Base-by-base conservation (phyloP, 1,140 invertebrate genomes). In the Bombus polaris region DNA sequence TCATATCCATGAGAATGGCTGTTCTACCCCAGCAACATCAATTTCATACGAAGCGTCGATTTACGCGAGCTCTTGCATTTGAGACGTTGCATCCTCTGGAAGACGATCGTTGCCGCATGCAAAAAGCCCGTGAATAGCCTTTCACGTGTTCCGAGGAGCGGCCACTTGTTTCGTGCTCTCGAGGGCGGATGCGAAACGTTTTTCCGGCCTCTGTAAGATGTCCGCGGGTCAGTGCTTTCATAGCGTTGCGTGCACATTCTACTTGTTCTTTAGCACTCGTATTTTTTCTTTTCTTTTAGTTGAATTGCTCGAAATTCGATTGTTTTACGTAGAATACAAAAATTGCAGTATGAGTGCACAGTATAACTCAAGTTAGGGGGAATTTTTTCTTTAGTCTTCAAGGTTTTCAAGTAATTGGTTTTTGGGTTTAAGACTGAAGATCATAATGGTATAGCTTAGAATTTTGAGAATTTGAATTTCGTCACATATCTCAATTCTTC, bases 121-220 rank as follows among this genome's bases (percentile, higher is more conserved):
- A 70, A 70, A 65, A 83, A 77, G 73, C 73, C 12, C 3, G 32
- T 83, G 81, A 83, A 83, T 77, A 77, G 81, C 62, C 42, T 77
- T 83, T 83, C 81, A 57, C n/a, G 81, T 68, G 65, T 83, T 39
- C 62, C 65, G 74, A 83, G 81, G 47, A 57, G 62, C 47, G 53
- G 28, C 81, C 81, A 77, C 81, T 83, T 83, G 59, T 83, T 42
- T 25, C 72, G n/a, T 39, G 81, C 75, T 70, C 73, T 76, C 59
- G 42, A 66, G 57, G 32, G 25, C 81, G 25, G 25, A 77, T 35
- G 59, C 66, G 65, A 77, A 83, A 83, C 35, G 81, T 68, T 65
- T 65, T 73, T 47, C 37, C 66, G 39, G 47, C 13, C n/a, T 35
- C 71, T 22, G 39, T 47, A 70, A 81, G 44, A 68, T 37, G 39